Evolutionary conservation across 2,113 vertebrate species (phyloP).

Genomic region (Diadophis punctatus): DNA sequence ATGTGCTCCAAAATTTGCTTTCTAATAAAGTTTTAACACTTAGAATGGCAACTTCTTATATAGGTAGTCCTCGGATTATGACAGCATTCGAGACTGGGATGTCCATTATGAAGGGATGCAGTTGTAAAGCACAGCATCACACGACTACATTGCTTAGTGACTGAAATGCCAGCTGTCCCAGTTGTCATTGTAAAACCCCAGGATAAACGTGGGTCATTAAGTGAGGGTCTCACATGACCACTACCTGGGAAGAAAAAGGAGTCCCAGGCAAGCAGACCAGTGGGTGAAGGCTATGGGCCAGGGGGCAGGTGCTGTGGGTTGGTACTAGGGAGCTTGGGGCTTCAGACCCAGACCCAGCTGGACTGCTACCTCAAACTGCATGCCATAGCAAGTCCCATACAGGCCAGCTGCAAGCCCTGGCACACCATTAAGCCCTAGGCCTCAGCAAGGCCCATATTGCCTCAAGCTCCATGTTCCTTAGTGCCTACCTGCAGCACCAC

Average conservation of each 20-base stretch:
- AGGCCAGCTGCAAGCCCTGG: background rate
- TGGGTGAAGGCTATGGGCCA: background rate
- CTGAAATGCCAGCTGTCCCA: background rate
- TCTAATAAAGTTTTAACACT: background rate
- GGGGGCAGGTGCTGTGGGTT: background rate
- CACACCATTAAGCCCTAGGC: background rate
- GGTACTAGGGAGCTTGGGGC: background rate
- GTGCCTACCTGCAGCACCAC: background rate
- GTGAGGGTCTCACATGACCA: background rate
- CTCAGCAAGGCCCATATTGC: background rate
- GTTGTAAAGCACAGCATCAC: background rate
- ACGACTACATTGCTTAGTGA: background rate
- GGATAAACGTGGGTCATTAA: background rate
- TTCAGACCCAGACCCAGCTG: background rate
- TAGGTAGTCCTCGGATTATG: background rate
- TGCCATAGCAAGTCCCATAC: background rate
- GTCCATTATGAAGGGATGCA: background rate
- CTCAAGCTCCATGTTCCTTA: background rate
- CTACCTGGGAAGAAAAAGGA: background rate
- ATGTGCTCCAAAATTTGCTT: background rate
- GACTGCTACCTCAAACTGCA: background rate
- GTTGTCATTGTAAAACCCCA: background rate
- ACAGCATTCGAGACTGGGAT: background rate
- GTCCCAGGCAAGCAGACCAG: background rate
- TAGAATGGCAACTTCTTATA: background rate